These are phyloP conservation scores for Rhodeus uyekii DNA, from an alignment of 2,797 vertebrate species.

Conservation along the genomic window DNA sequence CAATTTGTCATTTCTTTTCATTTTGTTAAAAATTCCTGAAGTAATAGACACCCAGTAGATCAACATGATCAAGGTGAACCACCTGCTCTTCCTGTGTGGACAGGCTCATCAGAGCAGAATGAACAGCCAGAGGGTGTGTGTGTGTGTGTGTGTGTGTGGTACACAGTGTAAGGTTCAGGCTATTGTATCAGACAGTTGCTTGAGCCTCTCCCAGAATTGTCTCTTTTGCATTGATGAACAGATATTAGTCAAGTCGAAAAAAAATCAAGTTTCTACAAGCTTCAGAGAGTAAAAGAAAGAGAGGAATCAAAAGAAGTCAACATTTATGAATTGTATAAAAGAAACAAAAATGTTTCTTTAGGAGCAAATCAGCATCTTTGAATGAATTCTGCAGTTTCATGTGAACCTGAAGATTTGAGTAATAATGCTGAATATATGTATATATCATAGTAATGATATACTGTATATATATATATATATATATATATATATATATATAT, in stretches of 20 bases:
- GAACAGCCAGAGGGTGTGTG: slow-evolving; percentile 44
- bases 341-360: background rate
- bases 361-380: background rate
- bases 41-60: background rate
- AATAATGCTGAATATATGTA: background rate
- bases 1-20: background rate
- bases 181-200: background rate
- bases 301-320: background rate
- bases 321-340: too few relatives aligned
- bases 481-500: too few relatives aligned
- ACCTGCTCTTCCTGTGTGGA: slow-evolving; percentile 42
- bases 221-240: background rate
- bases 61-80: slow-evolving; percentile 28
- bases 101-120: slow-evolving; percentile 41
- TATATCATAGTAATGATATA: too few relatives aligned
- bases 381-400: background rate
- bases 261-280: slow-evolving; percentile 10
- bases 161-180: slow-evolving; percentile 14
- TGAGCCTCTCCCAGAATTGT: background rate
- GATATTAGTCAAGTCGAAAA: background rate
- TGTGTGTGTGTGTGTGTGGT: slow-evolving; percentile 46
- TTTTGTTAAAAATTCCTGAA: background rate
- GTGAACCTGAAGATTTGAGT: background rate
- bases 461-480: too few relatives aligned
- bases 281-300: background rate